phyloP scores from a whole-genome alignment of 2,797 vertebrate genomes.

The Xenentodon cancila region DNA sequence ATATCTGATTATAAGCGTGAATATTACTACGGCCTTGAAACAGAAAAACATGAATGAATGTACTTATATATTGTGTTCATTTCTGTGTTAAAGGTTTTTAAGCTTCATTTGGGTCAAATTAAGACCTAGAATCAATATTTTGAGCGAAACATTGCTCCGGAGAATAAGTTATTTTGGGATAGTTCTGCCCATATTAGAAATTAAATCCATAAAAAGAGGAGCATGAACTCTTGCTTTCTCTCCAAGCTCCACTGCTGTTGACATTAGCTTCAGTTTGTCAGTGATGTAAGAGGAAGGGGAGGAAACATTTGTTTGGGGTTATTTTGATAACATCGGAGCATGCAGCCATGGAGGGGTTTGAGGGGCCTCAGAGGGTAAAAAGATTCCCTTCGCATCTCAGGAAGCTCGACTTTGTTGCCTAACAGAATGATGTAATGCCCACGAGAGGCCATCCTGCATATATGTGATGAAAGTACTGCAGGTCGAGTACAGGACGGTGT shows the following conservation, averaged over 20 bases:
- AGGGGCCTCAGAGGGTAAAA: conserved; percentile 3
- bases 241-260: conserved; percentile 5
- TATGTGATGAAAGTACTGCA: conserved; percentile 2
- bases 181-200: neutral
- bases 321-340: conserved; percentile 25
- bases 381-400: conserved; percentile 26
- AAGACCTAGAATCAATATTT: neutral
- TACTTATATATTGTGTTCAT: neutral
- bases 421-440: conserved; percentile 33
- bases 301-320: conserved; percentile 19
- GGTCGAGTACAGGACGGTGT: neutral
- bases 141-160: neutral
- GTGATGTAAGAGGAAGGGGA: neutral
- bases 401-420: conserved; percentile 30
- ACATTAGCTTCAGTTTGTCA: neutral
- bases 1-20: too few species aligned
- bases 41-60: neutral
- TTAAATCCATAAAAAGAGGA: neutral
- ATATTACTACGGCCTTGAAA: too few species aligned
- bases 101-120: neutral
- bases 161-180: neutral
- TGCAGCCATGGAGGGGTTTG: conserved; percentile 8
- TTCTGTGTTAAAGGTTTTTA: neutral
- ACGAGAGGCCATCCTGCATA: neutral
- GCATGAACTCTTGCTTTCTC: neutral